Percentiles rank a stretch among this genome's conserved stretches.
These are phyloP conservation scores for Strix occidentalis DNA, from an alignment of 2,797 vertebrate species.

Conservation along the genomic window DNA sequence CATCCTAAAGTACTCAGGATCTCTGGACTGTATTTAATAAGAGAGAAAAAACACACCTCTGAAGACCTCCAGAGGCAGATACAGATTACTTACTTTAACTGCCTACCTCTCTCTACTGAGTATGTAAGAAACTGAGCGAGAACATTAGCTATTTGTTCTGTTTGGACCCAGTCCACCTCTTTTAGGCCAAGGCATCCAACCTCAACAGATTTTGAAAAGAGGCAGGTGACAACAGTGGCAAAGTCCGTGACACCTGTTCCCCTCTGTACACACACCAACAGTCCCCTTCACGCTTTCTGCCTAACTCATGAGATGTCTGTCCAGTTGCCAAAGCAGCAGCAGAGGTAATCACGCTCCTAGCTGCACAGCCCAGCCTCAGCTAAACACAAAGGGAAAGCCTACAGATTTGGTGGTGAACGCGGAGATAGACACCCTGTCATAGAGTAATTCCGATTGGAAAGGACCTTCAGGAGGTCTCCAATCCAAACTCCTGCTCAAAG, in stretches of 20 bases:
- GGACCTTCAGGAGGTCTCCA: background rate
- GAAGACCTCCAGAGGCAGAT: background rate
- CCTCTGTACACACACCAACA: background rate
- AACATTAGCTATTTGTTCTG: background rate
- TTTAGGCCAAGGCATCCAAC: background rate
- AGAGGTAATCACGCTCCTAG: background rate
- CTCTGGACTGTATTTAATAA: background rate
- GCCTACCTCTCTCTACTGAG: background rate
- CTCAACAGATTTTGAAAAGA: background rate
- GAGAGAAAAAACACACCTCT: background rate
- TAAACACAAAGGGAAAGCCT: background rate
- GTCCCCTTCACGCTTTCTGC: rapidly evolving
- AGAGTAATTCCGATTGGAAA: background rate
- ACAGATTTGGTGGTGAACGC: background rate
- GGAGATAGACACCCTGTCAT: background rate
- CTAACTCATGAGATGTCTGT: background rate
- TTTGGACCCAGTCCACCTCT: background rate
- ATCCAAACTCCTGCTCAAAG: background rate
- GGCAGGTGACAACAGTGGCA: background rate
- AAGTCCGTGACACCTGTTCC: background rate
- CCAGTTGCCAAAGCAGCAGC: background rate
- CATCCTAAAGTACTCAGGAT: background rate
- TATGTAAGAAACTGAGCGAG: background rate
- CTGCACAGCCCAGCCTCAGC: background rate
- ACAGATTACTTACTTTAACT: background rate